phyloP scores from a whole-genome alignment of 2,113 vertebrate genomes.

The Tauraco erythrolophus region DNA sequence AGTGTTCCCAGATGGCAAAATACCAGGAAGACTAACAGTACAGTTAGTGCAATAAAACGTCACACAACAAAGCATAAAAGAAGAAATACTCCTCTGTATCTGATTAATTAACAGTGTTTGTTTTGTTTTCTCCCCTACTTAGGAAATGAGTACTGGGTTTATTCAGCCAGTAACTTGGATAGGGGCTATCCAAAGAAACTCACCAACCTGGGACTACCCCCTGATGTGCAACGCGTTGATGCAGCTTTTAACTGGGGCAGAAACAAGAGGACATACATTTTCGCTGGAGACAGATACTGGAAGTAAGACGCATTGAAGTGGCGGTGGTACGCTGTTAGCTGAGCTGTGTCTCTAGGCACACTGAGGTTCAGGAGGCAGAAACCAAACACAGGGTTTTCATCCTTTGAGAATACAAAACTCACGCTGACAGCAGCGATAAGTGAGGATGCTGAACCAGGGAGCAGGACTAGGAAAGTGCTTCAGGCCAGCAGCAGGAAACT shows the following conservation, averaged over 20 bases:
- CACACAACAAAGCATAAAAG: background rate
- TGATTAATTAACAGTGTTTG: background rate
- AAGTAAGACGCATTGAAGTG: slow-evolving; percentile 78
- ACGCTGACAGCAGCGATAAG: background rate
- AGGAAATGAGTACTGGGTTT: slow-evolving; percentile 96
- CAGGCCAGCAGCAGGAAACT: background rate
- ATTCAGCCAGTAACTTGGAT: slow-evolving; percentile 88
- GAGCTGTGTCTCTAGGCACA: background rate
- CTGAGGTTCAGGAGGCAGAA: background rate
- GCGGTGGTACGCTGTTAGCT: background rate
- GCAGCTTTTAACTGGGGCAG: slow-evolving; percentile 94
- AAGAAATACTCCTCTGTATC: background rate
- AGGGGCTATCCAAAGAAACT: slow-evolving; percentile 92
- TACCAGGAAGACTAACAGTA: background rate
- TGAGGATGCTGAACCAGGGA: background rate
- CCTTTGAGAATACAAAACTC: background rate
- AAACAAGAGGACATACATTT: slow-evolving; percentile 95
- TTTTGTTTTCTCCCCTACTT: background rate
- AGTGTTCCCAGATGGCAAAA: background rate
- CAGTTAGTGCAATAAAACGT: background rate
- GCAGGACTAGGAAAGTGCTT: background rate
- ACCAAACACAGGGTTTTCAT: background rate
- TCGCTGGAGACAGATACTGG: slow-evolving; percentile 94
- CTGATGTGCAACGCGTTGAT: slow-evolving; percentile 85
- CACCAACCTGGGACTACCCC: slow-evolving; percentile 86